Conservation (phyloP, 2,113 vertebrate genomes). For the Scytalopus superciliaris region DNA sequence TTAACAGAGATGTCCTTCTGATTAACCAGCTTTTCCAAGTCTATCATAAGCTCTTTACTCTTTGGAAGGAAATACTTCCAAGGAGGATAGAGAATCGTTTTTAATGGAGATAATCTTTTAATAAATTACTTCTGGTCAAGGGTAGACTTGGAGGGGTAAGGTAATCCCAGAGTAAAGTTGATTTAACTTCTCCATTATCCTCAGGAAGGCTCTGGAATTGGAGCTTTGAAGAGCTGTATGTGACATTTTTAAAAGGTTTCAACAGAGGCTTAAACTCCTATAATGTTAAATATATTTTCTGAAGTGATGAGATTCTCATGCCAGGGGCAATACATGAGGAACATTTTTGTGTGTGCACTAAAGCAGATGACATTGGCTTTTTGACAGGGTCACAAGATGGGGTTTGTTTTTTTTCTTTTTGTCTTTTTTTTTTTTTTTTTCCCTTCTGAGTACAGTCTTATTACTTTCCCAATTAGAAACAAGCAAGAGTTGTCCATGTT, state of each 20-base stretch:
- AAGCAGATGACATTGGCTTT: not conserved
- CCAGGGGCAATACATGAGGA: not conserved
- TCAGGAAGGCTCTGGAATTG: constrained; percentile 11
- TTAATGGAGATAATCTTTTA: constrained; percentile 71
- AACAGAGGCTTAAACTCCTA: constrained; percentile 4
- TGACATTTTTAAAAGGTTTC: constrained; percentile 32
- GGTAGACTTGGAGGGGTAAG: constrained; percentile 45
- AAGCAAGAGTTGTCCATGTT: not conserved
- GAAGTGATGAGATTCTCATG: not conserved
- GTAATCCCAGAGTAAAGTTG: constrained; percentile 68
- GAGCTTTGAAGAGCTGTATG: constrained; percentile 13
- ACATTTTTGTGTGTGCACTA: not conserved
- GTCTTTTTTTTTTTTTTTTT: no score
- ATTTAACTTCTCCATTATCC: constrained; percentile 58
- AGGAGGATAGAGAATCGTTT: constrained; percentile 64
- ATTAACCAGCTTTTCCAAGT: constrained; percentile 64
- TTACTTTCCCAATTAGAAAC: not conserved
- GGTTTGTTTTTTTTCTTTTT: no score
- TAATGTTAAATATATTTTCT: constrained; percentile 21
- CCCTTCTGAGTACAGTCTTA: not conserved
- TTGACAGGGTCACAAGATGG: not conserved
- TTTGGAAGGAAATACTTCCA: constrained; percentile 53
- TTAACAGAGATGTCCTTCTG: constrained; percentile 39
- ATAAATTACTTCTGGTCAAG: constrained; percentile 67
- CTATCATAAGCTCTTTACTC: constrained; percentile 60